Percentiles rank a stretch among this genome's conserved stretches.
Evolutionary conservation across 2,888 invertebrate genomes (phyloP).

Genomic region (Gymnoscelis rufifasciata): DNA sequence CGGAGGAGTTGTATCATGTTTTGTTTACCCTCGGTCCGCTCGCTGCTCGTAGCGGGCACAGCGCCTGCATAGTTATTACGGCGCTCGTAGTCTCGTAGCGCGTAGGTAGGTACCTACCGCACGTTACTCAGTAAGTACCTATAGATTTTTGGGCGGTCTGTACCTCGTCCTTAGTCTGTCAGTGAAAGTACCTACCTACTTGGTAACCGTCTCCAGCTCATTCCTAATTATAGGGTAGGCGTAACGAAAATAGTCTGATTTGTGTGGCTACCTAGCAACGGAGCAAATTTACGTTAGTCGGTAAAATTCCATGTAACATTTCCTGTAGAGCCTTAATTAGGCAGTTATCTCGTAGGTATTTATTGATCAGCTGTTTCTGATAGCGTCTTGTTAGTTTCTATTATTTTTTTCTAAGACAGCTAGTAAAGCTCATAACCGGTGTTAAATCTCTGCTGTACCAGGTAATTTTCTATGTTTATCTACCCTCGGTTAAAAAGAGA

Average conservation of each 20-base stretch:
- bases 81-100: slow-evolving; percentile 14
- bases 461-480: too few relatives aligned
- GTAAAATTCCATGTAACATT: neutral
- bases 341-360: neutral
- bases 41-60: slow-evolving; percentile 13
- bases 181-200: slow-evolving; percentile 1
- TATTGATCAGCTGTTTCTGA: neutral
- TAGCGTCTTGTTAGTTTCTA: too few relatives aligned
- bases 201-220: neutral
- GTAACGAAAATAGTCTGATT: neutral
- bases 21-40: slow-evolving; percentile 56
- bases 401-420: neutral
- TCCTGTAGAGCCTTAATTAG: neutral
- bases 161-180: slow-evolving; percentile 6
- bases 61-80: slow-evolving; percentile 1
- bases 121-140: slow-evolving; percentile 4
- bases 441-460: too few relatives aligned
- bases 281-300: neutral
- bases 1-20: slow-evolving; percentile 34
- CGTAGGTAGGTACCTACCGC: slow-evolving; percentile 10
- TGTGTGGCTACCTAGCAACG: neutral
- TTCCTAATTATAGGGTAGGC: neutral
- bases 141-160: slow-evolving; percentile 16
- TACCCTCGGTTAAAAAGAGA: too few relatives aligned
- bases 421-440: too few relatives aligned